These are phyloP conservation scores for Chaenocephalus aceratus DNA, from an alignment of 2,113 vertebrate genomes.

Conservation along the genomic window DNA sequence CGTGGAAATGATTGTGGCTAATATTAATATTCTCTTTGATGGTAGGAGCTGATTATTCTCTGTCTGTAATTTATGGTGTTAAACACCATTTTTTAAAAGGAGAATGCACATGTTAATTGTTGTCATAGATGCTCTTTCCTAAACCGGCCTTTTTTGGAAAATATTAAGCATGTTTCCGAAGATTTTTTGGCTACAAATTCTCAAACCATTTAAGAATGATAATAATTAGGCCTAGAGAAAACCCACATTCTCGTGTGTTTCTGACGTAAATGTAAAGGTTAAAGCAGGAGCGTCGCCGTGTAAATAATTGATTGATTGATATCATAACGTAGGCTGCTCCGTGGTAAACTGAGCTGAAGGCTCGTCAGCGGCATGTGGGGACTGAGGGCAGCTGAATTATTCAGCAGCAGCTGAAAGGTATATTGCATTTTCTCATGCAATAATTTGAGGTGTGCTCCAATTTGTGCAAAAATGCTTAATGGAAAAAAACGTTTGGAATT, in stretches of 20 bases:
- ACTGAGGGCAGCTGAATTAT: slow-evolving; percentile 88
- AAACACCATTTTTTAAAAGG: slow-evolving; percentile 1
- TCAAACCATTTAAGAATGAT: neutral
- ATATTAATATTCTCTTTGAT: slow-evolving; percentile 79
- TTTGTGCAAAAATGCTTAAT: neutral
- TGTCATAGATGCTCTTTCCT: neutral
- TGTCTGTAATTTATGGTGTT: slow-evolving; percentile 30
- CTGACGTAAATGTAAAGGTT: slow-evolving; percentile 18
- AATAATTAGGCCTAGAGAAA: no score
- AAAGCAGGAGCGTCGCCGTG: slow-evolving; percentile 41
- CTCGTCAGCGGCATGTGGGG: slow-evolving; percentile 84
- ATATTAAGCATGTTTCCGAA: neutral
- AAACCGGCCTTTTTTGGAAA: neutral
- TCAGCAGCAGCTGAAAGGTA: slow-evolving; percentile 83
- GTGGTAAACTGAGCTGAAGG: slow-evolving; percentile 85
- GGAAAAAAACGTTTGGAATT: neutral
- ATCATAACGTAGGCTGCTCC: slow-evolving; percentile 72
- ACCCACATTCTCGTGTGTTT: neutral
- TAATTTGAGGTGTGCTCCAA: slow-evolving; percentile 32
- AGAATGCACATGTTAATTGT: slow-evolving; percentile 2
- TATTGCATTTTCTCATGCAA: slow-evolving; percentile 77
- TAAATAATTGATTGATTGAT: slow-evolving; percentile 86
- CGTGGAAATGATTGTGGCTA: slow-evolving; percentile 40
- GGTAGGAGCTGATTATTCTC: slow-evolving; percentile 37
- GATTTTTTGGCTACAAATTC: neutral